Base-by-base conservation (phyloP, 2,888 invertebrate genomes). In the Artemia sinica region DNA sequence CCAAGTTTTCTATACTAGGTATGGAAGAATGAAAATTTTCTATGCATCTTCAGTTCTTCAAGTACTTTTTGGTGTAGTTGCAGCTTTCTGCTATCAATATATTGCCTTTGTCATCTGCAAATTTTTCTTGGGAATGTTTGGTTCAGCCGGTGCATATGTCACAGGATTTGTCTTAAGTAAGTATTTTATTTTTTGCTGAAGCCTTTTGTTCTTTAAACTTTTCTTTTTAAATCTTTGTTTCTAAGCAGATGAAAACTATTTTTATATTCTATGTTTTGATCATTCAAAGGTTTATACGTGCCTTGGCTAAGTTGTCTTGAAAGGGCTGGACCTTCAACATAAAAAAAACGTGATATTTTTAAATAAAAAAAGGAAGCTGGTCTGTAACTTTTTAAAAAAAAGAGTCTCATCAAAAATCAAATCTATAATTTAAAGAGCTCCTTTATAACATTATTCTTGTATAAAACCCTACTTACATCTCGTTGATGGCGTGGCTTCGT, bases 21-120 rank as follows among this genome's bases (percentile, higher is more conserved):
- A 87, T 71, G 90, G 90, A 49, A 82, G 90, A 50, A 90, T 89
- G 78, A 84, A 84, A 0, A 84, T 89, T 51, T 89, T 88, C 74
- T 86, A 87, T 73, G 83, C 86, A 81, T 86, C 89, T 10, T 87
- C 86, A 6, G 74, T 87, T 7, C 77, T 87, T 8, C 89, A 89
- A 58, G 63, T 58, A n/a, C n/a, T 58, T 58, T 58, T 58, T 58
- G 63, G 63, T 8, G 28, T 58, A 18, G 28, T 8, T n/a, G 28
- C 14, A 18, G 63, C 63, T 28, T 58, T 58, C 63, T 58, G 63
- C 28, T 58, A 58, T 28, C 63, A 58, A 9, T 58, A 58, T 58
- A 28, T 58, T 8, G 14, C 63, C 28, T 58, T 58, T 28, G 28
- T 58, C 63, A 10, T 58, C 28, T 8, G n/a, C 28, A 58, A 58